Evolutionary conservation across 2,888 invertebrate genomes (phyloP), one percentile per base, ranked within the genome.

Genomic region (Drosophila tripunctata): DNA sequence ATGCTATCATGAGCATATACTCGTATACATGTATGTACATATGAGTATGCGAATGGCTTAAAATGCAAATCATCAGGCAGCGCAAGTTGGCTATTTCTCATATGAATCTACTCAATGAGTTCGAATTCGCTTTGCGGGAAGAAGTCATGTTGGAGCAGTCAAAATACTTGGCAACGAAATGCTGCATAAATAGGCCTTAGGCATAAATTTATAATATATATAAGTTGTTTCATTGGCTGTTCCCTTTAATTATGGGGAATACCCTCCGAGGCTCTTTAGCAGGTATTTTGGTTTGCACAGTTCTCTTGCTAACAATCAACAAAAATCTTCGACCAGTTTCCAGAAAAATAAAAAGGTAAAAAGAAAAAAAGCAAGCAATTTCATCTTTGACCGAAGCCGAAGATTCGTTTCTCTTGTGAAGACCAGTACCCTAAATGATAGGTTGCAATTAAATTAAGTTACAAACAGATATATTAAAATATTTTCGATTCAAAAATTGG

Each of bases 141-240:
- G 10, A 10, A 52, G 10, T n/a, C n/a, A n/a, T n/a, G n/a, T n/a
- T 63, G 66, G 64, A 47, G 38, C 56, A 65, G 27, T 19, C 40
- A 17, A 62, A 63, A 73, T 61, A 67, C 48, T 61, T 57, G 36
- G 21, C 54, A 66, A 44, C 50, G 44, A 51, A 48, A 51, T 58
- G 21, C 40, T 68, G 69, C 73, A 69, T 81, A 75, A 87, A 85
- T 87, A 78, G 72, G 83, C 83, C 81, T 78, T 69, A 78, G 73
- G 80, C 66, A 78, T 86, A 80, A 84, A 83, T 87, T 89, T 87
- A 89, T 86, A 87, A 89, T 89, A 47, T 89, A 47, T 57, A 74
- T 57, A 88, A 88, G 86, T 86, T 84, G 76, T 78, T 87, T 78
- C 82, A 88, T 86, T 87, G 89, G 84, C 87, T 87, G 82, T 79